Evolutionary conservation across 2,113 vertebrate species (phyloP).

Genomic region (Ptilonorhynchus violaceus): DNA sequence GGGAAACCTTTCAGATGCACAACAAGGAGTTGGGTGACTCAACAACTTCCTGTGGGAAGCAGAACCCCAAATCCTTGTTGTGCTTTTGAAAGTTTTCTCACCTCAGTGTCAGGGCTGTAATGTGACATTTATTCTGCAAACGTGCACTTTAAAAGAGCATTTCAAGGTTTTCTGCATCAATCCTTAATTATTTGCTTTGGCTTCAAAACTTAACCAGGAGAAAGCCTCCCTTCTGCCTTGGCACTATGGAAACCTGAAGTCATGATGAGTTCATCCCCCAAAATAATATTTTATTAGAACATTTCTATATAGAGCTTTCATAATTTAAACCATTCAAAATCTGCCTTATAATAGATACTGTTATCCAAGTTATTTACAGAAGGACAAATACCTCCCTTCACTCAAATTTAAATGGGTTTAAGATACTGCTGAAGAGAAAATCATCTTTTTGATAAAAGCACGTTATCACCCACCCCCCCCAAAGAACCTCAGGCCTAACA

Average conservation of each 20-base stretch:
- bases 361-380: background rate
- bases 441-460: background rate
- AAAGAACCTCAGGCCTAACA: conserved; percentile 24
- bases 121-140: background rate
- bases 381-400: background rate
- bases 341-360: background rate
- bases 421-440: background rate
- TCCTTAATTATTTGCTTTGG: background rate
- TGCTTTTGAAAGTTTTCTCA: background rate
- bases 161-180: background rate
- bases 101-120: background rate
- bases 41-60: background rate
- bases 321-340: background rate
- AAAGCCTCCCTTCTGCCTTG: background rate
- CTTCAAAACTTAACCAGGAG: background rate
- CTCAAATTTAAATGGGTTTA: background rate
- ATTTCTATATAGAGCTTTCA: background rate
- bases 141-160: background rate
- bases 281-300: background rate
- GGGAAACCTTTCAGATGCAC: background rate
- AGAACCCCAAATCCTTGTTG: background rate
- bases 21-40: background rate
- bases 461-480: background rate
- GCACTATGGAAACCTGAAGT: background rate
- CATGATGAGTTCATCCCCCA: background rate